Evolutionary conservation across 2,888 invertebrate genomes (phyloP).

Genomic region (Eurytoma californica): DNA sequence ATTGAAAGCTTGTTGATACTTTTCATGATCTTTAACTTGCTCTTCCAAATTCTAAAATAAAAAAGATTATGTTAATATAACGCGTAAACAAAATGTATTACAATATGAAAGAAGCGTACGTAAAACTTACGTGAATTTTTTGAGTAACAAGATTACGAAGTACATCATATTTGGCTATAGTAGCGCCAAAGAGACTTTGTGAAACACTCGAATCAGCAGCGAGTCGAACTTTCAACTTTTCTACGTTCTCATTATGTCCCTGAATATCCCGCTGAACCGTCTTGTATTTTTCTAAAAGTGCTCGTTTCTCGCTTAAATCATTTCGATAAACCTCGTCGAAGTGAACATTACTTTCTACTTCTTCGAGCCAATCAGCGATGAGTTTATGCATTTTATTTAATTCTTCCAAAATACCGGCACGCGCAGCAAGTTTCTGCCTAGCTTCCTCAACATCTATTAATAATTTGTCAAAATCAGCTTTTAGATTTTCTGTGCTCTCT

Average conservation of each 20-base stretch:
- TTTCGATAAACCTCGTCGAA: constrained; percentile 85
- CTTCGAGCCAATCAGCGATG: constrained; percentile 91
- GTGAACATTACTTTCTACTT: constrained; percentile 89
- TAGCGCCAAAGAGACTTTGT: constrained; percentile 82
- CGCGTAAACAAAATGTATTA: not conserved
- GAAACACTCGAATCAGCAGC: constrained; percentile 82
- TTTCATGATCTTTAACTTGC: constrained; percentile 90
- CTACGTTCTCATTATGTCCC: constrained; percentile 86
- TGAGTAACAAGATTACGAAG: constrained; percentile 82
- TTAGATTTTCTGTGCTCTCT: constrained; percentile 92
- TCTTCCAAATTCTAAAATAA: constrained; percentile 82
- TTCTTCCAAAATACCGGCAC: constrained; percentile 89
- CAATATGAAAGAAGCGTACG: not conserved
- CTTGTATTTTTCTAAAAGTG: constrained; percentile 91
- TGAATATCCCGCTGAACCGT: constrained; percentile 88
- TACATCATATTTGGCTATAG: constrained; percentile 83
- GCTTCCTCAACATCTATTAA: constrained; percentile 88
- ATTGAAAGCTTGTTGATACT: constrained; percentile 88
- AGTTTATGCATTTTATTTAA: constrained; percentile 89
- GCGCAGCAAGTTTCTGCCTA: constrained; percentile 83
- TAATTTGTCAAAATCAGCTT: constrained; percentile 92
- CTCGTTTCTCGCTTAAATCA: constrained; percentile 93
- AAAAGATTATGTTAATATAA: constrained; percentile 3
- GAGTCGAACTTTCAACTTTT: constrained; percentile 85
- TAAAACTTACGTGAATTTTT: constrained; percentile 79